A percentile compares a stretch with the other conserved stretches of the same genome.
phyloP scores from a whole-genome alignment of 1,140 invertebrate species.

The Cataglyphis hispanica region DNA sequence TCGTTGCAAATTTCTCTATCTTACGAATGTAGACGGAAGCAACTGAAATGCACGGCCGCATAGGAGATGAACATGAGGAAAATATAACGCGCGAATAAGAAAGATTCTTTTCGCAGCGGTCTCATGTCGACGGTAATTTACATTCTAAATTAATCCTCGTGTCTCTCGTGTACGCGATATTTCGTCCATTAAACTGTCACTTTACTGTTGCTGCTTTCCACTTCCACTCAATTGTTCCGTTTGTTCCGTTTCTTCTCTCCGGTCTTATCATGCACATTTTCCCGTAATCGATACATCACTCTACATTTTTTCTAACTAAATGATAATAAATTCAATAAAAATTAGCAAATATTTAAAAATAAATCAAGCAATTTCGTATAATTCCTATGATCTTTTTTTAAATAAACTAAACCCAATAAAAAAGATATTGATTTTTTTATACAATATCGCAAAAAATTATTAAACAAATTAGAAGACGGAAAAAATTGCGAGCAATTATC shows the following conservation, averaged over 20 bases:
- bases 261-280: neutral
- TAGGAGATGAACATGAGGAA: neutral
- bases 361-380: neutral
- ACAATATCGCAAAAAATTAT: neutral
- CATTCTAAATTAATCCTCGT: constrained; percentile 22
- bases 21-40: constrained; percentile 12
- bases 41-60: neutral
- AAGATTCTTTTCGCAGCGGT: constrained; percentile 3
- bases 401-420: neutral
- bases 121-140: constrained; percentile 24
- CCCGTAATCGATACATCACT: neutral
- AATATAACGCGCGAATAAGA: neutral
- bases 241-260: neutral
- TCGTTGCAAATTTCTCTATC: constrained; percentile 22
- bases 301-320: too few relatives aligned
- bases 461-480: neutral
- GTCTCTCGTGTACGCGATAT: constrained; percentile 4
- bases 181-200: neutral
- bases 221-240: neutral
- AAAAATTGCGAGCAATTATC: too few relatives aligned
- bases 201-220: constrained; percentile 1
- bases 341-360: neutral
- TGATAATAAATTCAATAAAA: neutral
- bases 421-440: too few relatives aligned
- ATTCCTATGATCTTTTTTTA: neutral